phyloP scores from a whole-genome alignment of 30 jellyfish, hydroid and myxozoan genomes.

The Turritopsis dohrnii region DNA sequence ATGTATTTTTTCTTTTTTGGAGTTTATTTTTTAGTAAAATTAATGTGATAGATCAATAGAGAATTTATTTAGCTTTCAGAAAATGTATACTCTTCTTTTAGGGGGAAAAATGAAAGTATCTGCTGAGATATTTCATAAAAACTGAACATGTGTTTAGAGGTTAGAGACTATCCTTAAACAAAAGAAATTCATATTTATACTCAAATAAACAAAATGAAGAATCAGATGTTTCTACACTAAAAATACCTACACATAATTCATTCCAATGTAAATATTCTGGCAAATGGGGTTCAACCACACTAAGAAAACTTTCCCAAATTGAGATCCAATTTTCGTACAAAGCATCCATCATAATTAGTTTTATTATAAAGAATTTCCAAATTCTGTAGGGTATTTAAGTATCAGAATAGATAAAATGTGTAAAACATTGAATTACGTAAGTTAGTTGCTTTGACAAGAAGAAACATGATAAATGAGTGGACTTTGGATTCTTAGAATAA shows the following conservation, averaged over 20 bases:
- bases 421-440: background rate
- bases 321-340: slow-evolving; percentile 19
- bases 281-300: slow-evolving; percentile 81
- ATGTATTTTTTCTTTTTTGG: no score
- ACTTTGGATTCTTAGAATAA: background rate
- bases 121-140: no score
- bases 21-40: no score
- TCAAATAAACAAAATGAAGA: no score
- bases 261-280: slow-evolving; percentile 97
- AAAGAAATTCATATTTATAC: no score
- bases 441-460: background rate
- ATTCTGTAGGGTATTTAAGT: background rate
- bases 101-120: no score
- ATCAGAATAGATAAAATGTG: background rate
- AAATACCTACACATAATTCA: slow-evolving; percentile 79
- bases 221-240: background rate
- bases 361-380: background rate
- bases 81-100: no score
- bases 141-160: no score
- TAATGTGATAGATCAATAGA: no score
- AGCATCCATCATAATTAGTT: background rate
- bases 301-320: slow-evolving; percentile 79
- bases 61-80: no score
- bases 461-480: background rate
- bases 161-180: no score